These are phyloP conservation scores for Anhinga rufa DNA, from an alignment of 2,113 vertebrate genomes.

Conservation along the genomic window DNA sequence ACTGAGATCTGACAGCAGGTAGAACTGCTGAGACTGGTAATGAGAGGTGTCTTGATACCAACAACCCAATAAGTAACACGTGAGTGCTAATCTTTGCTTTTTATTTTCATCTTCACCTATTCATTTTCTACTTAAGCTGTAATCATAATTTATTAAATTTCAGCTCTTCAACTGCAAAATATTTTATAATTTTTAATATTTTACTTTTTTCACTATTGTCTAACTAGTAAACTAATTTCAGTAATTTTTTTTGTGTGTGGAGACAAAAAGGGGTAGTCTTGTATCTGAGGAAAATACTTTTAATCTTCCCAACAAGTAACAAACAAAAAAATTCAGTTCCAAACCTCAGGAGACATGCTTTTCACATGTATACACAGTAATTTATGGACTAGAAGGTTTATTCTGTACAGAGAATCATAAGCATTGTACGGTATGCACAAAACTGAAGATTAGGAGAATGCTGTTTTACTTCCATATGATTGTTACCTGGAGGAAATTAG, in stretches of 20 bases:
- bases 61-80: background rate
- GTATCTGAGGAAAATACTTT: background rate
- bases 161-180: background rate
- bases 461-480: background rate
- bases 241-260: background rate
- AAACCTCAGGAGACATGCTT: fast-evolving
- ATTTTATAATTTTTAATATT: background rate
- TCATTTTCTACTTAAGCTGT: background rate
- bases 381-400: background rate
- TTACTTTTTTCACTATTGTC: background rate
- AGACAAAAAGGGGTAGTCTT: background rate
- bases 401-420: background rate
- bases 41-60: background rate
- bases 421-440: background rate
- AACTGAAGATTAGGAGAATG: background rate
- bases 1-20: background rate
- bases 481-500: background rate
- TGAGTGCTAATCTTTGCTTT: background rate
- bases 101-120: background rate
- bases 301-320: background rate
- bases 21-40: background rate
- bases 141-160: background rate
- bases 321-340: background rate
- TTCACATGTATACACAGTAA: background rate
- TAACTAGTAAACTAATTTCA: background rate